These are phyloP conservation scores for Rhodeus uyekii DNA, from an alignment of 2,797 vertebrate genomes.

Conservation along the genomic window DNA sequence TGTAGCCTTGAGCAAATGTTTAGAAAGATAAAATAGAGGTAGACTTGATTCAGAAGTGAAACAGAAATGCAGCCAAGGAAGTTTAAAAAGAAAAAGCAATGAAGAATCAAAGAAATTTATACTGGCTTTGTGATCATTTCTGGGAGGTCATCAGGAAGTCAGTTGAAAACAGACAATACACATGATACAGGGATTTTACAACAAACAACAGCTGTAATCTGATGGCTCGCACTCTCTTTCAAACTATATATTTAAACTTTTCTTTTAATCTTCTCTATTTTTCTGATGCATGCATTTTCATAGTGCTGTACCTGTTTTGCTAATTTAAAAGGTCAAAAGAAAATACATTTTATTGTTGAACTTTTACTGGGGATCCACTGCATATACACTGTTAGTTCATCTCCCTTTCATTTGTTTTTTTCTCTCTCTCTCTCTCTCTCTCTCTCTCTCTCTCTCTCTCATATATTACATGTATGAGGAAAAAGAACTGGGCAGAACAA, in stretches of 20 bases:
- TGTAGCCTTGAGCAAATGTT: constrained; percentile 23
- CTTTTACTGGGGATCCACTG: not conserved
- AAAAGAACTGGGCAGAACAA: constrained; percentile 69
- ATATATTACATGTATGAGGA: constrained; percentile 60
- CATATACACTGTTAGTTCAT: not conserved
- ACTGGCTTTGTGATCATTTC: constrained; percentile 11
- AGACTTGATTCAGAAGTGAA: constrained; percentile 2
- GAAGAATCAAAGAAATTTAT: constrained; percentile 8
- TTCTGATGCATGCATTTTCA: constrained; percentile 1
- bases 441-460: not conserved
- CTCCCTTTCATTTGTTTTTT: not conserved
- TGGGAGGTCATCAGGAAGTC: constrained; percentile 17
- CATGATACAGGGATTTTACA: constrained; percentile 6
- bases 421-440: constrained; percentile 17
- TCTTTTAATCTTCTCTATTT: not conserved
- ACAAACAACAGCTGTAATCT: constrained; percentile 24
- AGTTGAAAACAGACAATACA: constrained; percentile 15
- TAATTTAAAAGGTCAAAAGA: constrained; percentile 11
- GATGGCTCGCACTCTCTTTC: constrained; percentile 53
- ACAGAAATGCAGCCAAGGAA: constrained; percentile 9
- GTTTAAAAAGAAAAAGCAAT: constrained; percentile 6
- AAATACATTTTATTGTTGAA: constrained; percentile 4
- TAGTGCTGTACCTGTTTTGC: not conserved
- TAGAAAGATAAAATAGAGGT: not conserved
- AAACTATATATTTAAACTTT: not conserved